Evolutionary conservation across 2,797 vertebrate genomes (phyloP), one percentile per base, ranked within the genome.

Genomic region (Discoglossus pictus): DNA sequence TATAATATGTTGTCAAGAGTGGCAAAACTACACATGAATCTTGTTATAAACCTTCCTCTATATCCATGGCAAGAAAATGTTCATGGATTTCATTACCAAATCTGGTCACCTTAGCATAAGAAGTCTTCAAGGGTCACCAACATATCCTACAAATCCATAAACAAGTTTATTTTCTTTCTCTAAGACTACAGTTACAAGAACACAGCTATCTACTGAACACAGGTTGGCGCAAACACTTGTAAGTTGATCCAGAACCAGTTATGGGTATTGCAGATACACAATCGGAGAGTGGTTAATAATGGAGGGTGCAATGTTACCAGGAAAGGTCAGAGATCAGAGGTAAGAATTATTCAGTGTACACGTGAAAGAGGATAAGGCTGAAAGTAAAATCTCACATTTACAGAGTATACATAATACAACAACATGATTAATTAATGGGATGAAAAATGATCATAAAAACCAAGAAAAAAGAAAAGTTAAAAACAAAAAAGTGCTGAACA

Each of bases 341-440:
- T 20, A 17, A 20, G 42, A 44, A 44, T 44, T 18, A 44, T 18
- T 44, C 42, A 44, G 9, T 11, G 3, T 55, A 38, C 36, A 38
- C 13, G 18, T n/a, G 35, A 23, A 38, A 23, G 18, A 39, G 52
- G 4, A 23, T 18, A 55, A 23, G 36, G 35, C 34, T 55, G 35
- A 55, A 55, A 55, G 52, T 55, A 55, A 44, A 44, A 17, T 44
- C 16, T 44, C 42, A 44, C n/a, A n/a, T 44, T 44, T 17, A 9
- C 6, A 10, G 42, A 44, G 39, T 15, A 44, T 9, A 44, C 1
- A 4, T 17, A 55, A 55, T 38, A 55, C 34, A 50, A 24, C 20
- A 23, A 17, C 47, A 27, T 50, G 12, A 12, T 50, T 50, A 25
- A 50, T 50, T 27, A 24, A 50, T 50, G 4, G 47, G 12, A 12